These are phyloP conservation scores for Philopotamus ludificatus DNA, from an alignment of 1,140 invertebrate species.

Conservation along the genomic window DNA sequence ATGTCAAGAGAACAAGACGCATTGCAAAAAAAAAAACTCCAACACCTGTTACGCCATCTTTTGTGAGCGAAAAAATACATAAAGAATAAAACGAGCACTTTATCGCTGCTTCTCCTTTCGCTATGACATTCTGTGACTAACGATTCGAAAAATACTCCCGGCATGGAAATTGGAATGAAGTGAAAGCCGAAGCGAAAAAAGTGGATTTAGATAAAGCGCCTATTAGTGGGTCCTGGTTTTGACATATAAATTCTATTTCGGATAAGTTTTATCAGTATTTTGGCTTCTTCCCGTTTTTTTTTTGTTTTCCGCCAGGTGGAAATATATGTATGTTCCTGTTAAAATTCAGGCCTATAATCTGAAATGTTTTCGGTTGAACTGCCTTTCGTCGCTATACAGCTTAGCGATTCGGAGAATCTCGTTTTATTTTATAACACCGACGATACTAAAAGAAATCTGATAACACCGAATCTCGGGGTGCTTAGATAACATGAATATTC, in stretches of 20 bases:
- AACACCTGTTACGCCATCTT: background rate
- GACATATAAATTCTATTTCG: background rate
- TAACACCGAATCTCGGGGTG: too few species aligned
- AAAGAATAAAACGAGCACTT: background rate
- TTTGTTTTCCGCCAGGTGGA: background rate
- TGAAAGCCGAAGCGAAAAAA: background rate
- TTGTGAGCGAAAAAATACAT: too few species aligned
- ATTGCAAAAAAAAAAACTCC: too few species aligned
- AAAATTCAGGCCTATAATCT: too few species aligned
- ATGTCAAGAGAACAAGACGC: too few species aligned
- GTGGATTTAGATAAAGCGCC: conserved; percentile 17
- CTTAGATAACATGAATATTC: too few species aligned
- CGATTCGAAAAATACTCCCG: conserved; percentile 19
- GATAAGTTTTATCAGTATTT: background rate
- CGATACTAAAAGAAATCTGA: too few species aligned
- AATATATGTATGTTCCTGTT: too few species aligned
- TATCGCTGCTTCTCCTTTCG: conserved; percentile 10
- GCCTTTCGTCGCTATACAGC: background rate
- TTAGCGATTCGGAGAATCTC: too few species aligned
- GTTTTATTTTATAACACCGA: too few species aligned
- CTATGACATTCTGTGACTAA: conserved; percentile 23
- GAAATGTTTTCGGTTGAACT: background rate
- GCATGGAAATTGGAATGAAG: conserved; percentile 12
- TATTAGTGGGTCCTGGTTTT: background rate
- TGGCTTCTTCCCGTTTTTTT: background rate